Percentiles rank a stretch among this genome's conserved stretches.
Evolutionary conservation across 2,113 vertebrate genomes (phyloP).

Genomic region (Peromyscus californicus): DNA sequence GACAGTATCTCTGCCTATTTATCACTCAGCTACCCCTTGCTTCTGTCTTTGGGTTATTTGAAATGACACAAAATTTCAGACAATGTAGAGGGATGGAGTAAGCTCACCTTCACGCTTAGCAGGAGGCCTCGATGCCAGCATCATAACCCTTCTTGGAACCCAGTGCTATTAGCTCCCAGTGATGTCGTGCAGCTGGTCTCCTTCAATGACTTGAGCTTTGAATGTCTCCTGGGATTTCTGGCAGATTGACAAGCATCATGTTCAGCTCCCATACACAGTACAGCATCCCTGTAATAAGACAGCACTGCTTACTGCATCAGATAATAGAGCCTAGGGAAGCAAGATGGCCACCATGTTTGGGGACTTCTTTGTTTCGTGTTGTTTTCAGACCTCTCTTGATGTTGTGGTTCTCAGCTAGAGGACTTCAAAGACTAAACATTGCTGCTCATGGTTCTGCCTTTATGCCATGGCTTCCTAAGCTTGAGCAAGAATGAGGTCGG

Average conservation of each 20-base stretch:
- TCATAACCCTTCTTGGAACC: neutral
- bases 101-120: too few relatives aligned
- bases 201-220: neutral
- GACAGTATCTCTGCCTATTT: neutral
- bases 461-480: neutral
- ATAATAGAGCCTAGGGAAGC: neutral
- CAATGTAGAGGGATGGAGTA: neutral
- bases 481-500: neutral
- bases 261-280: neutral
- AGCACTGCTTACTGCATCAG: neutral
- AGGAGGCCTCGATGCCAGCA: neutral
- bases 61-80: neutral
- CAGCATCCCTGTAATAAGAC: neutral
- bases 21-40: too few relatives aligned
- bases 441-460: fast-evolving
- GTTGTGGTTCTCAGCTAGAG: neutral
- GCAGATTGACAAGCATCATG: neutral
- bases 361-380: neutral
- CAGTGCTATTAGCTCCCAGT: neutral
- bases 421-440: neutral
- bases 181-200: neutral
- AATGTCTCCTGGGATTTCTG: neutral
- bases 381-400: neutral
- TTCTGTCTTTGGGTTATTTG: neutral
- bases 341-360: neutral